Conservation (phyloP, 2,113 vertebrate species). For the Monarcha castaneiventris region DNA sequence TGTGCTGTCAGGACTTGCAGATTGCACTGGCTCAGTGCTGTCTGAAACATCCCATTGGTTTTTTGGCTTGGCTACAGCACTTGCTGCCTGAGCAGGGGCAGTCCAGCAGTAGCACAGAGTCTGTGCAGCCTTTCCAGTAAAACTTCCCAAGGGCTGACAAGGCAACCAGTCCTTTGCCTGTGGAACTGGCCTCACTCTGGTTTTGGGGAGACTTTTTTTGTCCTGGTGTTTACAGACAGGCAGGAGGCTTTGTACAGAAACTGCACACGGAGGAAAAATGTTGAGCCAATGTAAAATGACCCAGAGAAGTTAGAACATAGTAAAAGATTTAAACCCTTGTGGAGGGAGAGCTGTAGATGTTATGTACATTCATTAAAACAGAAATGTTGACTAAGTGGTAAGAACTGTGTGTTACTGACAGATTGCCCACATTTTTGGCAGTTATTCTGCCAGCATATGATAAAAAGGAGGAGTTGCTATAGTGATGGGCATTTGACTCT, state of each 20-base stretch:
- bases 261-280: background rate
- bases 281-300: background rate
- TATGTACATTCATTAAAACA: background rate
- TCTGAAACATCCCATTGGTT: background rate
- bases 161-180: background rate
- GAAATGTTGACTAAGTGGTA: background rate
- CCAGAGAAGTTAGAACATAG: background rate
- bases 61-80: background rate
- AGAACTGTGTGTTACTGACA: background rate
- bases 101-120: background rate
- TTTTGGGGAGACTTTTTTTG: background rate
- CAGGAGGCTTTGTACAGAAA: background rate
- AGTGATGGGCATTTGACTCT: background rate
- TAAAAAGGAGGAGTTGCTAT: constrained; percentile 24
- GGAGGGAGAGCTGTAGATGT: background rate
- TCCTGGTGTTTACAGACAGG: background rate
- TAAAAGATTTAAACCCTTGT: background rate
- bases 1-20: background rate
- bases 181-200: background rate
- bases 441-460: background rate
- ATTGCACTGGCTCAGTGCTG: background rate
- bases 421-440: background rate
- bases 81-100: background rate
- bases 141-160: background rate
- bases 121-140: background rate